Evolutionary conservation across 2,888 invertebrate genomes (phyloP).

Genomic region (Lamellibrachia satsuma): DNA sequence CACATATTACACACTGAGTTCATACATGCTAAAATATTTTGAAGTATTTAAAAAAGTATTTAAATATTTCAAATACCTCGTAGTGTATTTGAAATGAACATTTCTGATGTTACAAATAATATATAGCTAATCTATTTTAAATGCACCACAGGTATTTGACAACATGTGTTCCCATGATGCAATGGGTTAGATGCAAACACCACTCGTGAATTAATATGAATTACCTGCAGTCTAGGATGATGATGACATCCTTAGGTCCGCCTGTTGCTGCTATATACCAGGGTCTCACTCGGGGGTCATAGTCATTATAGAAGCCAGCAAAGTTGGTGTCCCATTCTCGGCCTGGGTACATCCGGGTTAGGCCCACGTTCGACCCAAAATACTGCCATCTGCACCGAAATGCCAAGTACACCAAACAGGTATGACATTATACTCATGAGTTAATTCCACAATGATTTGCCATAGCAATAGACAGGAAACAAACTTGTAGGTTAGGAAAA

Average conservation of each 20-base stretch:
- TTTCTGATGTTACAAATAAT: too few relatives aligned
- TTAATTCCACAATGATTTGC: neutral
- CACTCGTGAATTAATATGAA: neutral
- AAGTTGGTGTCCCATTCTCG: constrained; percentile 66
- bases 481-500: too few relatives aligned
- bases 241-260: constrained; percentile 66
- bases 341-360: constrained; percentile 64
- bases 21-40: too few relatives aligned
- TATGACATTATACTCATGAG: neutral
- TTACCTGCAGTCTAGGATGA: constrained; percentile 66
- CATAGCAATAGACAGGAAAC: neutral
- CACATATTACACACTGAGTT: too few relatives aligned
- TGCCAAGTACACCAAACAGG: constrained; percentile 18
- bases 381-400: constrained; percentile 63
- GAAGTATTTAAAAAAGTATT: too few relatives aligned
- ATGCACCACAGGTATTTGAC: too few relatives aligned
- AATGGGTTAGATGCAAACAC: neutral
- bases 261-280: constrained; percentile 67
- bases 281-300: constrained; percentile 64
- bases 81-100: too few relatives aligned
- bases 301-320: constrained; percentile 67
- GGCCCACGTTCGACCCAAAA: constrained; percentile 65
- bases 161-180: neutral
- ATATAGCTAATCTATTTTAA: too few relatives aligned
- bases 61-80: too few relatives aligned